These are phyloP conservation scores for Drosophila subquinaria DNA, from an alignment of 2,888 invertebrate genomes.

Conservation along the genomic window DNA sequence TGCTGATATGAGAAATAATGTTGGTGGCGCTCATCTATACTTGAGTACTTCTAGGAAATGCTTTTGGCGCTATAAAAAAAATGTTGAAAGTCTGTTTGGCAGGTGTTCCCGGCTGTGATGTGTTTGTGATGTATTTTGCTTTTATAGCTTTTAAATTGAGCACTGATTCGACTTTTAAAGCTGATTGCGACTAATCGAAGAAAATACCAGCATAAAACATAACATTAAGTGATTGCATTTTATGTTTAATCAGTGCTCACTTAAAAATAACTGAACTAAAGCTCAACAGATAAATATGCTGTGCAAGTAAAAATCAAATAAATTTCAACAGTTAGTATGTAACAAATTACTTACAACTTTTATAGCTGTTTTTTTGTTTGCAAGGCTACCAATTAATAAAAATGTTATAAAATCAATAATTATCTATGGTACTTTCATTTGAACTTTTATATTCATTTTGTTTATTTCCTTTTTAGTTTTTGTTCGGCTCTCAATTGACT, in stretches of 20 bases:
- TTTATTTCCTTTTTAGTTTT: background rate
- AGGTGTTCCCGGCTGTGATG: slow-evolving; percentile 49
- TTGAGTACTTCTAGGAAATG: slow-evolving; percentile 57
- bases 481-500: slow-evolving; percentile 28
- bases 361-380: background rate
- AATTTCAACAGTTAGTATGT: no score
- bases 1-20: slow-evolving; percentile 46
- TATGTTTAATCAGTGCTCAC: background rate
- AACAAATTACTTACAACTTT: no score
- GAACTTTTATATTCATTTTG: background rate
- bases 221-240: slow-evolving; percentile 7
- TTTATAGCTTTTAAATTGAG: slow-evolving; percentile 21
- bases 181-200: slow-evolving; percentile 34
- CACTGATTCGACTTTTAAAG: slow-evolving; percentile 22
- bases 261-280: no score
- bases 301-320: no score
- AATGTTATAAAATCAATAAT: background rate
- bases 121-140: slow-evolving; percentile 10
- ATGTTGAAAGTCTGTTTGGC: slow-evolving; percentile 23
- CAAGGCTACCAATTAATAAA: background rate
- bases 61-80: slow-evolving; percentile 44
- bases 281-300: no score
- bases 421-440: background rate
- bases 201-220: slow-evolving; percentile 12
- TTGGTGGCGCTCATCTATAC: slow-evolving; percentile 38